A percentile compares a stretch with the other conserved stretches of the same genome.
These are phyloP conservation scores for Oxyruncus cristatus DNA, from an alignment of 2,113 vertebrate species.

Conservation along the genomic window DNA sequence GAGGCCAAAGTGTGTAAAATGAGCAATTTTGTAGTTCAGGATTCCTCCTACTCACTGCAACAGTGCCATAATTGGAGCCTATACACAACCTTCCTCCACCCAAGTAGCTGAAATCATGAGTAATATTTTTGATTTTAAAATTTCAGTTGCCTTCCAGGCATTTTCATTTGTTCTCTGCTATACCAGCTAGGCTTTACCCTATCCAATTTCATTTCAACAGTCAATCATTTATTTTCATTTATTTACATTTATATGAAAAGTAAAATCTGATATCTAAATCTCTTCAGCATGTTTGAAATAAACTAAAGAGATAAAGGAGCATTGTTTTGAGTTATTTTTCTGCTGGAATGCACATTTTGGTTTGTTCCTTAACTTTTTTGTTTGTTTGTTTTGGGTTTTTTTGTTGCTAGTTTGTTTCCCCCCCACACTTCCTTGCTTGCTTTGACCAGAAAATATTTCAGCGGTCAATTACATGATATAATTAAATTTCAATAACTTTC, in stretches of 20 bases:
- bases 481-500: slow-evolving; percentile 13
- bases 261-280: not conserved
- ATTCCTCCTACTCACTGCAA: not conserved
- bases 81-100: not conserved
- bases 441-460: not conserved
- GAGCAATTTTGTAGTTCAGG: not conserved
- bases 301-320: not conserved
- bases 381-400: too few relatives aligned
- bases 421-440: not conserved
- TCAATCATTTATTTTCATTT: not conserved
- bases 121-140: not conserved
- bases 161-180: not conserved
- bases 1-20: not conserved
- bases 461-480: not conserved
- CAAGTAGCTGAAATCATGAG: not conserved
- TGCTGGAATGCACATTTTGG: not conserved
- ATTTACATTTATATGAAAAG: not conserved
- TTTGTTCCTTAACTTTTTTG: not conserved
- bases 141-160: not conserved
- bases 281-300: not conserved
- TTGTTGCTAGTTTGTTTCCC: too few relatives aligned
- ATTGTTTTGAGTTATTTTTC: not conserved
- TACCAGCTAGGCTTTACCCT: not conserved
- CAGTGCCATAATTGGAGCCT: not conserved
- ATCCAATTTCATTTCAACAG: not conserved